phyloP scores from a whole-genome alignment of 2,797 vertebrate genomes.

The Zonotrichia albicollis region DNA sequence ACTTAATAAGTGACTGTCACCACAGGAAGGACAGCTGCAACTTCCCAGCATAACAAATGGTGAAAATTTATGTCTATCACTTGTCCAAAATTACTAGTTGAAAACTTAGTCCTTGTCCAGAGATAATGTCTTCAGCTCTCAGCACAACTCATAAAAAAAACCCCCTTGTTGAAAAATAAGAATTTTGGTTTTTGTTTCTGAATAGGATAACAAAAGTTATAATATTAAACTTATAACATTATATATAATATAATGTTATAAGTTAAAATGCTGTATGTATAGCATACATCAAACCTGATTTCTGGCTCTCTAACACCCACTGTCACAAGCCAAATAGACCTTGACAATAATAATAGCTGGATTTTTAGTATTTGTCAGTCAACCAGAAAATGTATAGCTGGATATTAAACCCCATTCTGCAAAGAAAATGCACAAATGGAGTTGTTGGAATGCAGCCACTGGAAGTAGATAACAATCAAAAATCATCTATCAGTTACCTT shows the following conservation, averaged over 20 bases:
- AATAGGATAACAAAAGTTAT: background rate
- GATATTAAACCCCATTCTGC: background rate
- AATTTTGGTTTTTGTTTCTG: background rate
- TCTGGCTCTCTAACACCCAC: background rate
- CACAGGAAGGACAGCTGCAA: background rate
- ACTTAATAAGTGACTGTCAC: background rate
- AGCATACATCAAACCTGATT: background rate
- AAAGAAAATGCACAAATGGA: background rate
- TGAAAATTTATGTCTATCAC: background rate
- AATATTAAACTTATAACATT: background rate
- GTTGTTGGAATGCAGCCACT: background rate
- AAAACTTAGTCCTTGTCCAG: background rate
- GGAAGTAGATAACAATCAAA: background rate
- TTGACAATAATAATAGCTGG: background rate
- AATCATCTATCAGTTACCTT: background rate
- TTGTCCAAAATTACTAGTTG: background rate
- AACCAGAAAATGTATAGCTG: background rate
- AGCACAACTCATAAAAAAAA: background rate
- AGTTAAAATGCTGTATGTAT: background rate
- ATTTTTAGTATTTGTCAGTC: background rate
- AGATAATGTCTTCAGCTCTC: background rate
- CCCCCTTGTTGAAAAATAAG: background rate
- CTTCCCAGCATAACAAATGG: background rate
- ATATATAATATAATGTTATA: background rate
- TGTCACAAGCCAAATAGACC: background rate